A percentile compares a stretch with the other conserved stretches of the same genome.
Conservation (phyloP, 1,140 invertebrate species). For the Pseudachorutes palmiensis region DNA sequence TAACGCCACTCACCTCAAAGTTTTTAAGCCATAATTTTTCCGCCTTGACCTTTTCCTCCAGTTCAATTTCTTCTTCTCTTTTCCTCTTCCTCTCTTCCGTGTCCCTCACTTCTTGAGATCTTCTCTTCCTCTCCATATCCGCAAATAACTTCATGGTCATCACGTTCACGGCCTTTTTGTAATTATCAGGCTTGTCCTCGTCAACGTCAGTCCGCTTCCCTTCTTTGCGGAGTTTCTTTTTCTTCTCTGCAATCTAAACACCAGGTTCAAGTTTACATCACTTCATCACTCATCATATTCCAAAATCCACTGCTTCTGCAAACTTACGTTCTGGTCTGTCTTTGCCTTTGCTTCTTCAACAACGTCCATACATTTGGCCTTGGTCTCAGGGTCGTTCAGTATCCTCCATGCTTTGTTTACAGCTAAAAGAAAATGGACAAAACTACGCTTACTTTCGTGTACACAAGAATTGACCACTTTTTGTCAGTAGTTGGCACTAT, state of each 20-base stretch:
- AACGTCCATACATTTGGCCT: constrained; percentile 89
- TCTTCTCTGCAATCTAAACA: constrained; percentile 79
- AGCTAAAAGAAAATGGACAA: constrained; percentile 49
- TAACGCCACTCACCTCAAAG: constrained; percentile 64
- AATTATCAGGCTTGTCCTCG: constrained; percentile 88
- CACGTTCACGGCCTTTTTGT: constrained; percentile 89
- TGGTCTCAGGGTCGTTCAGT: constrained; percentile 87
- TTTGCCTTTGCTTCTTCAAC: constrained; percentile 93
- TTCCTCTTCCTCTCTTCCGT: constrained; percentile 92
- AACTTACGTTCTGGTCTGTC: constrained; percentile 79
- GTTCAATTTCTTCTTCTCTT: constrained; percentile 84
- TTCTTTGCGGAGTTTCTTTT: constrained; percentile 90
- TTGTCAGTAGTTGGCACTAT: too few species aligned
- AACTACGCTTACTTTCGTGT: background rate
- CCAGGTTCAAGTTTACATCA: constrained; percentile 11
- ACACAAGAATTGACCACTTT: too few species aligned
- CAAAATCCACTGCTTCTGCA: too few species aligned
- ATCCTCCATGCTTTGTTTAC: constrained; percentile 95
- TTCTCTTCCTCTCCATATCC: constrained; percentile 76
- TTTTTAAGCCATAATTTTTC: constrained; percentile 96
- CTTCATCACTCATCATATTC: background rate
- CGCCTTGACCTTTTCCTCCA: constrained; percentile 76
- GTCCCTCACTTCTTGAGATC: constrained; percentile 50
- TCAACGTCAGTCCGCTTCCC: constrained; percentile 70
- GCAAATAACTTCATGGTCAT: constrained; percentile 98